These are phyloP conservation scores for Arnoldichthys spilopterus DNA, from an alignment of 2,797 vertebrate species.

Conservation along the genomic window DNA sequence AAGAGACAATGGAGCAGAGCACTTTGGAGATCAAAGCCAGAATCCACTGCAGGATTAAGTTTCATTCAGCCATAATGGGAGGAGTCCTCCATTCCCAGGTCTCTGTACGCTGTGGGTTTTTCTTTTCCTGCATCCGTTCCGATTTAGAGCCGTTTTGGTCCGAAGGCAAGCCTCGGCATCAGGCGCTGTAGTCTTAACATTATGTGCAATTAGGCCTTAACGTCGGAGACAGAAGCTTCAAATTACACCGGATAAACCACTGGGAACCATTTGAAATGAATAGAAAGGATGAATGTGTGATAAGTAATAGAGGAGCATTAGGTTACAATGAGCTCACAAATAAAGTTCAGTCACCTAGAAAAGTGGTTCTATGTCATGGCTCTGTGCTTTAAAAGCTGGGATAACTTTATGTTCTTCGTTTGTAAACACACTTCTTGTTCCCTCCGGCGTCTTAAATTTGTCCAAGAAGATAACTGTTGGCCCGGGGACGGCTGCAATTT, in stretches of 20 bases:
- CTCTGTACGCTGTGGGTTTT: slow-evolving; percentile 13
- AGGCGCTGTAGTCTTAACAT: slow-evolving; percentile 4
- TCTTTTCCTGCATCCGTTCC: slow-evolving; percentile 14
- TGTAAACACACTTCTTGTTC: background rate
- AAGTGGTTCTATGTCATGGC: background rate
- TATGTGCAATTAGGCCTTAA: slow-evolving; percentile 6
- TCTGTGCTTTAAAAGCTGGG: background rate
- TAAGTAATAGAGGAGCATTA: background rate
- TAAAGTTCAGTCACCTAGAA: background rate
- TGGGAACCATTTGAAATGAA: background rate
- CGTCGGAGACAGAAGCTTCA: background rate
- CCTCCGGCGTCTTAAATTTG: background rate
- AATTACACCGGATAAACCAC: background rate
- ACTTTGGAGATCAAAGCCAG: slow-evolving; percentile 62
- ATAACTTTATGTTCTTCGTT: background rate
- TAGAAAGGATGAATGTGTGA: background rate
- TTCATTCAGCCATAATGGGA: slow-evolving; percentile 59
- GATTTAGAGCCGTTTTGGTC: slow-evolving; percentile 36
- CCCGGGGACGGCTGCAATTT: background rate
- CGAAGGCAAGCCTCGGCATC: slow-evolving; percentile 9
- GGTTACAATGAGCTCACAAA: background rate
- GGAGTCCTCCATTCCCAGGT: slow-evolving; percentile 24
- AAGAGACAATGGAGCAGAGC: slow-evolving; percentile 57
- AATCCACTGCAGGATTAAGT: slow-evolving; percentile 58
- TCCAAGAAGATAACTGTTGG: background rate